Evolutionary conservation across 2,113 vertebrate genomes (phyloP).

Genomic region (Alaudala cheleensis): DNA sequence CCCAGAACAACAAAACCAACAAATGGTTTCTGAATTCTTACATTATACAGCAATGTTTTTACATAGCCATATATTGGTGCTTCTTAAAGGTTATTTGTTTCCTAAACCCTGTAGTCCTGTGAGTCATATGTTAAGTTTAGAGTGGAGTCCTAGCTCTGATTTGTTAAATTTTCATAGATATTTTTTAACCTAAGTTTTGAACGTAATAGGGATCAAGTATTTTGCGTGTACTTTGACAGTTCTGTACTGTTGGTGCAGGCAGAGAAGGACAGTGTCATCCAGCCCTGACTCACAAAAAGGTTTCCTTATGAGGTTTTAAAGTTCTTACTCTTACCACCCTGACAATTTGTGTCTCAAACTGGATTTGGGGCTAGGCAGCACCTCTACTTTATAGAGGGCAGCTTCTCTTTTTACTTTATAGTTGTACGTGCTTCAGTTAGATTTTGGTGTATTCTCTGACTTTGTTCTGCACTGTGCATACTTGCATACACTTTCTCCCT

Average conservation of each 20-base stretch:
- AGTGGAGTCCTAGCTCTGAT: not conserved
- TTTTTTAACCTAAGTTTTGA: not conserved
- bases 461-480: not conserved
- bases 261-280: not conserved
- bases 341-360: not conserved
- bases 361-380: not conserved
- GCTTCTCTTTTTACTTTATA: not conserved
- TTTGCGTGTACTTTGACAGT: not conserved
- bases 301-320: not conserved
- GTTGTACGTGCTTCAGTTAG: not conserved
- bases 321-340: not conserved
- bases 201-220: not conserved
- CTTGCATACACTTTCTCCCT: not conserved
- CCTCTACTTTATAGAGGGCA: not conserved
- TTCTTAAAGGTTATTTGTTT: not conserved
- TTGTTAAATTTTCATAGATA: not conserved
- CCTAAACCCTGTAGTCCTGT: not conserved
- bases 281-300: not conserved
- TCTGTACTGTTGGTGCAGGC: not conserved
- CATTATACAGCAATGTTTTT: not conserved
- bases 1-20: no score
- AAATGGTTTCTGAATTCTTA: not conserved
- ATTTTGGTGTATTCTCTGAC: not conserved
- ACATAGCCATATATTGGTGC: not conserved
- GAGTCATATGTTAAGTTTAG: not conserved